Evolutionary conservation across 2,113 vertebrate species (phyloP).

Genomic region (Etheostoma cragini): DNA sequence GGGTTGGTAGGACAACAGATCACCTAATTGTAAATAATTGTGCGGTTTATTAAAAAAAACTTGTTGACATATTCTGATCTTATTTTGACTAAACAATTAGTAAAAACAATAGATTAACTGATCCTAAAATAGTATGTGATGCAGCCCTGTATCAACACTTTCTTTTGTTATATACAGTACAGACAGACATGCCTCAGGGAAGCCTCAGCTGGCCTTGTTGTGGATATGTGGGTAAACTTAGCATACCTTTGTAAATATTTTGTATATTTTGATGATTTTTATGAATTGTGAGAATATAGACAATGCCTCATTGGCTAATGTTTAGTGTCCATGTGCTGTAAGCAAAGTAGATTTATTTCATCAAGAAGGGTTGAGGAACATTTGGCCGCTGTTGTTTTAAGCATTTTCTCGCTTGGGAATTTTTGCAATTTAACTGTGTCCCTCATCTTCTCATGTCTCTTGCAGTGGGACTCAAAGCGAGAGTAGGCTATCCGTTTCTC

Average conservation of each 20-base stretch:
- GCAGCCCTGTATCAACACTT: not conserved
- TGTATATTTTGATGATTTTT: not conserved
- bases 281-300: not conserved
- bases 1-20: not conserved
- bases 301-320: not conserved
- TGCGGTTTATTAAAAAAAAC: not conserved
- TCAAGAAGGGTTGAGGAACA: not conserved
- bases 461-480: constrained; percentile 30
- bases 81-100: not conserved
- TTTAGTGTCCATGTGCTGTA: not conserved
- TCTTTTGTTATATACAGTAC: not conserved
- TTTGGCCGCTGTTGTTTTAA: constrained; percentile 1
- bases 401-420: constrained; percentile 31
- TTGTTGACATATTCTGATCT: not conserved
- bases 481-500: constrained; percentile 29
- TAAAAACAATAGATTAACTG: not conserved
- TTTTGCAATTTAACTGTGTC: constrained; percentile 38
- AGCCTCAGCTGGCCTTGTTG: not conserved
- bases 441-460: constrained; percentile 48
- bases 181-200: not conserved
- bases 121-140: not conserved
- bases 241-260: not conserved
- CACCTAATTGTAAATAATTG: not conserved
- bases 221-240: not conserved
- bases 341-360: constrained; percentile 18